Conservation (phyloP, 1,140 invertebrate genomes). For the Leptinotarsa lineolata region DNA sequence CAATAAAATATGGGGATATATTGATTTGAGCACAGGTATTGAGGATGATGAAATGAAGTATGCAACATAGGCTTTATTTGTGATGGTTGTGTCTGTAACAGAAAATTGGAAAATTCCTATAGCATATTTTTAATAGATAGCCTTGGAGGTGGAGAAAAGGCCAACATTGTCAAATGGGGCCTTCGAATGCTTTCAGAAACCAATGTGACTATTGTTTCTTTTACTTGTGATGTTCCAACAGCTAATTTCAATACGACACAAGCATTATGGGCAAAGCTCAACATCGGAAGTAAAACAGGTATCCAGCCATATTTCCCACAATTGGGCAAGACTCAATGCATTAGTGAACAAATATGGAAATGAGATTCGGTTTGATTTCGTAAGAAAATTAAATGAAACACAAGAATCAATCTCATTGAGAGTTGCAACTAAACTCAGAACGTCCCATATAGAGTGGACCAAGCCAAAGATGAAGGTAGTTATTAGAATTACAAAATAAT, state of each 20-base stretch:
- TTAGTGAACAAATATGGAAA: not conserved
- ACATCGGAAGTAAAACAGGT: not conserved
- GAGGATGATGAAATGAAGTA: not conserved
- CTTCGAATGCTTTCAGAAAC: not conserved
- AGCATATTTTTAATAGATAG: slow-evolving; percentile 24
- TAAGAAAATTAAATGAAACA: not conserved
- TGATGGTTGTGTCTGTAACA: slow-evolving; percentile 16
- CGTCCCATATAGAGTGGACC: slow-evolving; percentile 6
- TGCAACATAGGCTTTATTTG: not conserved
- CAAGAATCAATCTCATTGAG: not conserved
- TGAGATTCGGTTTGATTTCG: not conserved
- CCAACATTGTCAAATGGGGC: slow-evolving; percentile 6
- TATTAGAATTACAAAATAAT: too few relatives aligned
- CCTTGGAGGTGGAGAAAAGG: slow-evolving; percentile 6
- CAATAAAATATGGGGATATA: slow-evolving; percentile 17
- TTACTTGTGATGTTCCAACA: slow-evolving; percentile 15
- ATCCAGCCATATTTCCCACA: slow-evolving; percentile 1
- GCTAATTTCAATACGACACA: slow-evolving; percentile 12
- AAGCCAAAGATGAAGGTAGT: not conserved
- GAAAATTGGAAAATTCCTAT: slow-evolving; percentile 18
- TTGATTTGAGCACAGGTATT: not conserved
- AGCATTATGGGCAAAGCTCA: not conserved
- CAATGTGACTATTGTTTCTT: not conserved
- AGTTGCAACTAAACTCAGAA: not conserved
- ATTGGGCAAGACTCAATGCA: not conserved